phyloP scores from a whole-genome alignment of 2,797 vertebrate genomes.

The Sebastolobus alascanus region DNA sequence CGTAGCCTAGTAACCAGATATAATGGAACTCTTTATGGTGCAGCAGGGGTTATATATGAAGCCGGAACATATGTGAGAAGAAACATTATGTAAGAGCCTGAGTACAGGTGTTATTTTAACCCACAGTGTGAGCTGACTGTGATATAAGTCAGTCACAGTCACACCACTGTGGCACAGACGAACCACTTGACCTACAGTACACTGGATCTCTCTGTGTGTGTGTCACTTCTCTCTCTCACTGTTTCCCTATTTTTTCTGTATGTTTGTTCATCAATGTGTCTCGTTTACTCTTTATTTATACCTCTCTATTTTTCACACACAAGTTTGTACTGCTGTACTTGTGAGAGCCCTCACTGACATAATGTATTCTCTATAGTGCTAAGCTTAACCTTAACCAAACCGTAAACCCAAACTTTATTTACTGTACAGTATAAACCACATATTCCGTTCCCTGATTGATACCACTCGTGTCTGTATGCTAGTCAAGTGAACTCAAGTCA shows the following conservation, averaged over 20 bases:
- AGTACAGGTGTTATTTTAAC: constrained; percentile 46
- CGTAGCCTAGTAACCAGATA: neutral
- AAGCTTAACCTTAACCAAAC: neutral
- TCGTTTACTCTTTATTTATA: constrained; percentile 1
- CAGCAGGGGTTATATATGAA: neutral
- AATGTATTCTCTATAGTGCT: neutral
- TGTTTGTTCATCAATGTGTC: constrained; percentile 19
- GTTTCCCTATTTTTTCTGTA: neutral
- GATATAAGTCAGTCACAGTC: constrained; percentile 30
- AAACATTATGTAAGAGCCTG: neutral
- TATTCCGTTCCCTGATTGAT: neutral
- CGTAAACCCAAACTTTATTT: neutral
- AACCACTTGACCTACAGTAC: constrained; percentile 32
- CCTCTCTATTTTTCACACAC: neutral
- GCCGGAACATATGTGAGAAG: constrained; percentile 15
- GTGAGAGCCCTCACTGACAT: neutral
- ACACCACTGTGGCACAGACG: neutral
- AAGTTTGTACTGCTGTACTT: neutral
- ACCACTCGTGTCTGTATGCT: neutral
- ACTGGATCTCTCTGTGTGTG: neutral
- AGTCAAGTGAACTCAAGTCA: neutral
- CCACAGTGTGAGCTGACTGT: constrained; percentile 18
- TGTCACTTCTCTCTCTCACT: neutral
- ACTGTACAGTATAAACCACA: too few relatives aligned
- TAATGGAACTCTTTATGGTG: neutral